phyloP scores from a whole-genome alignment of 53 echinoderm and acorn worm genomes.

The Echinarachnius parma region DNA sequence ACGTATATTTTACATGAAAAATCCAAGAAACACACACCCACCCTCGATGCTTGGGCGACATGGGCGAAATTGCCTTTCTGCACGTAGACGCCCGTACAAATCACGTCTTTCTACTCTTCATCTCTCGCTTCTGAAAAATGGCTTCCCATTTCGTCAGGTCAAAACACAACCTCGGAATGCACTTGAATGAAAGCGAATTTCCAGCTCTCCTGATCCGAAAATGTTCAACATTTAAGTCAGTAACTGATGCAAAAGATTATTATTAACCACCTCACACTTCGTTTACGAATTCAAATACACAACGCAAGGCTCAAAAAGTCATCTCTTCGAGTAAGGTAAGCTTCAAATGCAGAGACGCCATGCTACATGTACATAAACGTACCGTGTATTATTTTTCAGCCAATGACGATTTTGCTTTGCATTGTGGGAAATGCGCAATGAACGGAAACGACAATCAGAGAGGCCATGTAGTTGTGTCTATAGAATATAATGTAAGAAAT shows the following conservation, averaged over 20 bases:
- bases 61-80: no score
- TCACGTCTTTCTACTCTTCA: neutral
- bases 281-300: neutral
- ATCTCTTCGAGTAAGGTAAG: no score
- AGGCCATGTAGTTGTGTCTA: neutral
- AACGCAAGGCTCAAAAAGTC: slow-evolving; percentile 14
- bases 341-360: no score
- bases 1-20: neutral
- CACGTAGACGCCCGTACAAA: no score
- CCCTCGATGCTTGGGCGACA: no score
- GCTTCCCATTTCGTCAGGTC: slow-evolving; percentile 39
- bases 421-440: slow-evolving; percentile 36
- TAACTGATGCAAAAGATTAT: neutral
- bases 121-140: slow-evolving; percentile 28
- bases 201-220: no score
- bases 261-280: neutral
- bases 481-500: neutral
- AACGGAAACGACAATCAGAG: neutral
- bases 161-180: slow-evolving; percentile 17
- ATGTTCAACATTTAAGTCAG: no score
- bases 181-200: no score
- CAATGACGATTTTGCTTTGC: slow-evolving; percentile 12
- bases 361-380: slow-evolving; percentile 29
- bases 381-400: slow-evolving; percentile 29
- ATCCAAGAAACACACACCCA: slow-evolving; percentile 7